Base-by-base conservation (phyloP, 2,888 invertebrate genomes). In the Polyommatus iphigenia region DNA sequence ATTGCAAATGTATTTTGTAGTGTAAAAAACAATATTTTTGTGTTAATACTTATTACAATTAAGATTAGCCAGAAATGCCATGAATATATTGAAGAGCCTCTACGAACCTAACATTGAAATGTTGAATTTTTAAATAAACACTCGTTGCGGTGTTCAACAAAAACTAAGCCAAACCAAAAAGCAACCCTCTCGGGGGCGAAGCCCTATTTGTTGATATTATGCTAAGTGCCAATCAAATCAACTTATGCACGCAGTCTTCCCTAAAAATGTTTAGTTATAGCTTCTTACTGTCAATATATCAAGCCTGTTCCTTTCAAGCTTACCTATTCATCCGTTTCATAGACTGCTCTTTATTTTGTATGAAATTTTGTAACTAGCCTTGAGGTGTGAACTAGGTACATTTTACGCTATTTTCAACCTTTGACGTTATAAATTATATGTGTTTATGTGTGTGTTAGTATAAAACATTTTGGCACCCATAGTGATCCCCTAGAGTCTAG, bases 221-320 rank as follows among this genome's bases (percentile, higher is more conserved):
- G 81, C 79, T 79, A 83, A 84, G 82, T 88, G 89, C 82, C 90
- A 89, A 86, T 90, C 90, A 89, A 83, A 85, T 78, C 76, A 41
- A 71, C 78, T 75, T 72, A 72, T 29, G 75, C 54, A 54, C 54
- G 50, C 73, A 54, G 50, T 75, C 24, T 8, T 54, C n/a, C 24
- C 50, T 75, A 50, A 75, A 54, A 54, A 75, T 75, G 54, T 29
- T 75, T 75, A 75, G 73, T n/a, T n/a, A n/a, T n/a, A 41, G 36
- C 50, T 75, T 54, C 54, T 75, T 75, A 54, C 18, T 75, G 75
- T 75, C 75, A 54, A 54, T 50, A 18, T 54, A 18, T 15, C 24
- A 75, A 54, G 50, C 73, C 24, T 24, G 20, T 75, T 29, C 20
- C 24, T 24, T 75, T 29, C 15, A 54, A 29, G 41, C 20, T 72